These are phyloP conservation scores for Gymnopithys bicolor DNA, from an alignment of 2,797 vertebrate genomes.

Conservation along the genomic window DNA sequence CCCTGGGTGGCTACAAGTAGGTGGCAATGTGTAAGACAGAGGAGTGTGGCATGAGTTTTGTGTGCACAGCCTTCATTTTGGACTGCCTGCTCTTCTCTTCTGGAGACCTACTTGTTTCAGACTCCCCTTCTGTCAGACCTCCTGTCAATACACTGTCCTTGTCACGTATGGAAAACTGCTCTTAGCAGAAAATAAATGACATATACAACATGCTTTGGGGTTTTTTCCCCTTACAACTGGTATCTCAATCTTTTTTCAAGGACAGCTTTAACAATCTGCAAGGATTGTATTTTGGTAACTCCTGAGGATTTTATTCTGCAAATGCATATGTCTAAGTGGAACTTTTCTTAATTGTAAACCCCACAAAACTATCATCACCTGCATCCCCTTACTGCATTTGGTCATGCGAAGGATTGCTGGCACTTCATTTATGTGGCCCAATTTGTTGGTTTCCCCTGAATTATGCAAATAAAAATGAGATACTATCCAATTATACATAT, in stretches of 20 bases:
- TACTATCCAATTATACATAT: not conserved
- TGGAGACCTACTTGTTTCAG: not conserved
- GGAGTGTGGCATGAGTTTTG: not conserved
- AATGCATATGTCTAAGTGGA: not conserved
- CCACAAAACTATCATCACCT: not conserved
- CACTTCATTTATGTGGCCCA: not conserved
- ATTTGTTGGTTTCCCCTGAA: not conserved
- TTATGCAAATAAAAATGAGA: not conserved
- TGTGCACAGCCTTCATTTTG: not conserved
- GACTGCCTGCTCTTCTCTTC: not conserved
- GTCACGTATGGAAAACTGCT: not conserved
- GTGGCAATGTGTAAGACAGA: not conserved
- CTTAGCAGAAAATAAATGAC: not conserved
- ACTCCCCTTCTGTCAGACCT: not conserved
- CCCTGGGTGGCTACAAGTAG: not conserved
- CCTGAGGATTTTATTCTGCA: not conserved
- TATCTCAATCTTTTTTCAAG: not conserved
- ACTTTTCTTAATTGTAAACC: not conserved
- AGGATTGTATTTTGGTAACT: not conserved
- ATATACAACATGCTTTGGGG: fast-evolving
- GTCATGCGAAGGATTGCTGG: not conserved
- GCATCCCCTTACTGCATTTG: not conserved
- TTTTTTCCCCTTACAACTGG: not conserved
- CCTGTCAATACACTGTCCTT: not conserved
- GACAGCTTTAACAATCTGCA: not conserved